Evolutionary conservation across 2,113 vertebrate species (phyloP).

Genomic region (Crotophaga sulcirostris): DNA sequence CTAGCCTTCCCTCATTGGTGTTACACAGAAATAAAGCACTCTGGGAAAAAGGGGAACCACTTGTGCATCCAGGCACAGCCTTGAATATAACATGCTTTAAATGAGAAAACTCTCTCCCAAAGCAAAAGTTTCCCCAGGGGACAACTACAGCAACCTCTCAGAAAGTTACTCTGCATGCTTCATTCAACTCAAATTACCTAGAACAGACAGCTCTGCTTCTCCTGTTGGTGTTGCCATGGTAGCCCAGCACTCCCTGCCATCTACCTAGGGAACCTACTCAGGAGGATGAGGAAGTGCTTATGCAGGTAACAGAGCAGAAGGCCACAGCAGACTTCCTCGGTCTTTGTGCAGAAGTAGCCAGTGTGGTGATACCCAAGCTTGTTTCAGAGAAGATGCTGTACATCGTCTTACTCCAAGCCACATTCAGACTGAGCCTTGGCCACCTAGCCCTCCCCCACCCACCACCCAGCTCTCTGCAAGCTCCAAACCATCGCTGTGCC

Average conservation of each 20-base stretch:
- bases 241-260: background rate
- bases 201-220: background rate
- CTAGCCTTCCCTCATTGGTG: background rate
- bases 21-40: background rate
- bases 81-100: background rate
- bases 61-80: background rate
- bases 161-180: background rate
- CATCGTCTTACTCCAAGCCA: background rate
- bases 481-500: background rate
- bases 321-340: background rate
- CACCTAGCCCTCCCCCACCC: background rate
- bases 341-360: background rate
- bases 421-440: background rate
- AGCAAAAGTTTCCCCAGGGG: background rate
- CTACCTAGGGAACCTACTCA: background rate
- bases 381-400: background rate
- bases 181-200: background rate
- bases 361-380: rapidly evolving
- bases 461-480: background rate
- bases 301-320: background rate
- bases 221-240: background rate
- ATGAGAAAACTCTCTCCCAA: background rate
- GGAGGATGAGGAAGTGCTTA: background rate
- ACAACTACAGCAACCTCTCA: background rate
- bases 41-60: background rate